phyloP scores from a whole-genome alignment of 92 coral and sea anemone genomes.

The Bergia sp. region DNA sequence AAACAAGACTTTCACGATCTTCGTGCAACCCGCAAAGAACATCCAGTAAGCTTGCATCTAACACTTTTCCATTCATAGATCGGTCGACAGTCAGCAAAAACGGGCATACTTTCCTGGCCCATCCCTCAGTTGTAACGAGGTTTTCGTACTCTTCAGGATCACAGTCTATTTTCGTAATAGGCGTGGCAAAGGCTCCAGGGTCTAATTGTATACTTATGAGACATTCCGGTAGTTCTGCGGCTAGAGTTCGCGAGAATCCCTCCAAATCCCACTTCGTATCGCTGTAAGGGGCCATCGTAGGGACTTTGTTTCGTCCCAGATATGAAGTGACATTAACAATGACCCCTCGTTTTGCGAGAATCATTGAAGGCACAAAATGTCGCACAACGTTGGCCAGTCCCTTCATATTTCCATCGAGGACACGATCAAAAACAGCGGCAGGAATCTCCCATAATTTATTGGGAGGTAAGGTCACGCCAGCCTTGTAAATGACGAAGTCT shows the following conservation, averaged over 20 bases:
- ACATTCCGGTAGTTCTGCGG: conserved; percentile 50
- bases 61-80: conserved; percentile 43
- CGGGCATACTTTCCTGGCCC: conserved; percentile 59
- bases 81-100: conserved; percentile 43
- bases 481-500: conserved; percentile 43
- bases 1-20: conserved; percentile 44
- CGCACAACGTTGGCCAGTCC: conserved; percentile 51
- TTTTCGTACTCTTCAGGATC: conserved; percentile 43
- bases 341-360: conserved; percentile 37
- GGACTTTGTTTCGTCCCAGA: conserved; percentile 44
- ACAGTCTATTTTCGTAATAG: conserved; percentile 37
- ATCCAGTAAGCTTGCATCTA: conserved; percentile 30
- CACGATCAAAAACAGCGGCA: conserved; percentile 47
- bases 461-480: conserved; percentile 37
- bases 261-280: conserved; percentile 51
- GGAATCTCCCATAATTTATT: conserved; percentile 53
- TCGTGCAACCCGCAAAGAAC: conserved; percentile 35
- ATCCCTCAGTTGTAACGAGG: conserved; percentile 39
- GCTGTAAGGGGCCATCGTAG: conserved; percentile 36
- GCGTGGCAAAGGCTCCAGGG: conserved; percentile 51
- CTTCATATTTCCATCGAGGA: conserved; percentile 46
- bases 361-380: conserved; percentile 52
- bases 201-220: conserved; percentile 47
- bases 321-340: conserved; percentile 50
- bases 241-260: conserved; percentile 50